Evolutionary conservation across 2,113 vertebrate species (phyloP).

Genomic region (Picathartes gymnocephalus): DNA sequence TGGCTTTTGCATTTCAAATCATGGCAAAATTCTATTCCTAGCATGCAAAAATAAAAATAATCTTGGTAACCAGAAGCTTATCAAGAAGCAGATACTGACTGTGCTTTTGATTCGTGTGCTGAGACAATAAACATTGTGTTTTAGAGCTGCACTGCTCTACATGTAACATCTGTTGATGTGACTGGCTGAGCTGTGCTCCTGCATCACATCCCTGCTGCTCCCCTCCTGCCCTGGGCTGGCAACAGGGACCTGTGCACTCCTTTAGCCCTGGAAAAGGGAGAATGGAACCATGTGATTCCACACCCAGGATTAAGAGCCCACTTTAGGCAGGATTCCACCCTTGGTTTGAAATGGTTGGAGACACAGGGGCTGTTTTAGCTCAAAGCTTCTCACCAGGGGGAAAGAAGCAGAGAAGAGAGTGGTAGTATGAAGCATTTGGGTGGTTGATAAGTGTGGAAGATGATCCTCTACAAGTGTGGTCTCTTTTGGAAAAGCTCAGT

Average conservation of each 20-base stretch:
- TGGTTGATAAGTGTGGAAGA: neutral
- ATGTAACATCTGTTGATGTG: neutral
- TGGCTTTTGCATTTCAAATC: neutral
- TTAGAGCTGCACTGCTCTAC: neutral
- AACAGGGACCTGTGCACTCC: neutral
- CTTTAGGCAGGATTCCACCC: fast-evolving
- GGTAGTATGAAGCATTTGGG: neutral
- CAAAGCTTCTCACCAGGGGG: neutral
- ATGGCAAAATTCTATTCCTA: neutral
- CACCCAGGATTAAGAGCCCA: fast-evolving
- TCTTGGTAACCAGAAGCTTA: neutral
- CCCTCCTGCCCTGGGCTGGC: neutral
- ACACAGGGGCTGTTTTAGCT: neutral
- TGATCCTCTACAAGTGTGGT: neutral
- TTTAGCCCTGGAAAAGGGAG: neutral
- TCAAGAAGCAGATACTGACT: neutral
- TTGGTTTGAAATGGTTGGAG: neutral
- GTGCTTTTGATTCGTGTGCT: neutral
- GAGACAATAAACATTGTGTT: neutral
- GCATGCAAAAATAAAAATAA: neutral
- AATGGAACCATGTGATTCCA: neutral
- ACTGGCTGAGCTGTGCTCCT: neutral
- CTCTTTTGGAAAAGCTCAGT: neutral
- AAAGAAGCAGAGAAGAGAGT: neutral
- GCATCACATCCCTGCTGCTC: neutral